A percentile compares a stretch with the other conserved stretches of the same genome.
Conservation (phyloP, 1,140 invertebrate species). For the Drosophila albomicans region DNA sequence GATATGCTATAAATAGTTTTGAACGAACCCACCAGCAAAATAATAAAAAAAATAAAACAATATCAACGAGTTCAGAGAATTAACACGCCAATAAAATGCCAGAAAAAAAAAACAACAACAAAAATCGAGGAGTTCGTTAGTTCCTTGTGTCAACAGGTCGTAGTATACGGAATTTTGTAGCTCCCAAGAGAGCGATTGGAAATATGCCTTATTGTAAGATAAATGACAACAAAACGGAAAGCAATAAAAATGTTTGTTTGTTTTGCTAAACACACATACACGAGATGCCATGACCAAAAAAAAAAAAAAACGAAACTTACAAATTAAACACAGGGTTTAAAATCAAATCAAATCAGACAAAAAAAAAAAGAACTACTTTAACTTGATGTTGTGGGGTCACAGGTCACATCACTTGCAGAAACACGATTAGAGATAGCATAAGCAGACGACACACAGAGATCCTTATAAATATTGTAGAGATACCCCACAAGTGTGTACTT, state of each 20-base stretch:
- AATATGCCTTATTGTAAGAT: constrained; percentile 39
- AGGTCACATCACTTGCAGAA: not conserved
- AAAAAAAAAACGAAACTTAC: not conserved
- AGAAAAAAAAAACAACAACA: constrained; percentile 2
- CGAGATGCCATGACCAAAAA: constrained; percentile 40
- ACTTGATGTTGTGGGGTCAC: not conserved
- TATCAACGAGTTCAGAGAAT: not conserved
- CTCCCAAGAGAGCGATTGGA: constrained; percentile 1
- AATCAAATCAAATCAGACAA: not conserved
- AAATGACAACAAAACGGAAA: constrained; percentile 21
- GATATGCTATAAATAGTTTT: not conserved
- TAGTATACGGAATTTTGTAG: constrained; percentile 4
- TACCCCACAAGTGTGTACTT: constrained; percentile 38
- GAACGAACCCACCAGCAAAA: constrained; percentile 28
- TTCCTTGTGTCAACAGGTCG: not conserved
- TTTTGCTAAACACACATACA: constrained; percentile 4
- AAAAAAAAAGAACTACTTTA: not conserved
- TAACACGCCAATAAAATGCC: constrained; percentile 32
- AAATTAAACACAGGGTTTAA: constrained; percentile 1
- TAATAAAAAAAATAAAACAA: not conserved
- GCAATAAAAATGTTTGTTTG: constrained; percentile 31
- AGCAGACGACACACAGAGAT: not conserved
- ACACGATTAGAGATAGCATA: not conserved
- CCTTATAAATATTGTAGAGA: constrained; percentile 2
- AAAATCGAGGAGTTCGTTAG: not conserved